Evolutionary conservation across 2,113 vertebrate species (phyloP), one percentile per base, ranked within the genome.

Genomic region (Sturnira hondurensis): DNA sequence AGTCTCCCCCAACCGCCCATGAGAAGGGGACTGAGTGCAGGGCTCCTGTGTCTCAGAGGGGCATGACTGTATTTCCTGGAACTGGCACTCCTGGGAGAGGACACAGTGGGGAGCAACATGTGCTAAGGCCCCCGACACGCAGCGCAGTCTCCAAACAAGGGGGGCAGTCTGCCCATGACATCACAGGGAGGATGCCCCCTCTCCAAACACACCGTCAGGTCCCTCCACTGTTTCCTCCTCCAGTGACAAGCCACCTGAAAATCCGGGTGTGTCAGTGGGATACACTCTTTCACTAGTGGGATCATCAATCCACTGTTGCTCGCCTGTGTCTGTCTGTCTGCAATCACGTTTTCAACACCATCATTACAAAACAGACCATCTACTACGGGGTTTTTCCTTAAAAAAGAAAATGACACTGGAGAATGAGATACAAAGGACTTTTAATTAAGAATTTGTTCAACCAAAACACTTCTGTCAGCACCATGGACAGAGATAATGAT

Each of bases 281-380:
- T 63, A 33, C 26, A 86, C 67, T 94, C 54, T 94, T 96, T 82
- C 61, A 7, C 45, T 92, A 93, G 90, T 87, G 92, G 36, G 84
- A 63, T 95, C 58, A 96, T 96, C 86, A 95, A 89, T 95, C 94
- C 84, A 43, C 36, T 81, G 24, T 31, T 71, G 61, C 70, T 67
- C 58, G 41, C 68, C 89, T 95, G 71, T 80, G 81, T 80, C 1
- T 41, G 65, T 63, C 50, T 67, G 76, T 50, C 43, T 89, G 70
- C 94, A 77, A 90, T 90, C 81, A 58, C 56, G 82, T 52, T 78
- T 91, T 82, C 85, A 88, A 52, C 36, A 58, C 24, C 71, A 61
- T 61, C 74, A 63, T 22, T 38, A 26, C 74, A 65, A 78, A 19
- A 76, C 43, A 84, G 31, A 76, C 33, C 26, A 65, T 7, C 74